phyloP scores from a whole-genome alignment of 2,797 vertebrate genomes.

The Delichon dasypus region DNA sequence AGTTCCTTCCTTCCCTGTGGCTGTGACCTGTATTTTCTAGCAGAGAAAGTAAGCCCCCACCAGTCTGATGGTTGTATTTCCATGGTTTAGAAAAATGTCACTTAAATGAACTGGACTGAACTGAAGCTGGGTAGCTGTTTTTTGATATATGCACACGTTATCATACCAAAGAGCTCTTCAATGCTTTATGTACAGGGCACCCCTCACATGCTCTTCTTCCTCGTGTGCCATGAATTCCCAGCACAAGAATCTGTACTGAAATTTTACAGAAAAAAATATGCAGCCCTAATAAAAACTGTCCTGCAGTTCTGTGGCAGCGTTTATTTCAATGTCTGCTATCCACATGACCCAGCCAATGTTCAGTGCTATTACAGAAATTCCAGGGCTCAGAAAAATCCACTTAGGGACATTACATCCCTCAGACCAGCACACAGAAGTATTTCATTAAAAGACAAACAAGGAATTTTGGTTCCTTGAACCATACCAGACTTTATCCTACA shows the following conservation, averaged over 20 bases:
- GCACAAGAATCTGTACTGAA: background rate
- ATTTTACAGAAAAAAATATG: background rate
- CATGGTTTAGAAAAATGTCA: background rate
- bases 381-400: background rate
- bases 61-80: background rate
- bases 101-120: background rate
- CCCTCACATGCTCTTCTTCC: background rate
- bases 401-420: background rate
- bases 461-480: background rate
- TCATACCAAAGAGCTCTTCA: background rate
- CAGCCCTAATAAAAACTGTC: background rate
- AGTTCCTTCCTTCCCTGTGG: background rate
- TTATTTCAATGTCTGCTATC: background rate
- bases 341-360: background rate
- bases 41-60: background rate
- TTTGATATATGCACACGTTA: background rate
- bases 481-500: background rate
- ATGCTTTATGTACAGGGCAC: background rate
- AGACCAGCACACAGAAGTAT: accelerated
- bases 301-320: background rate
- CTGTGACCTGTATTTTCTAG: background rate
- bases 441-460: background rate
- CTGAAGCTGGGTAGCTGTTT: background rate
- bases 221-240: background rate
- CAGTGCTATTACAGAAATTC: background rate